Evolutionary conservation across 2,888 invertebrate genomes (phyloP), one percentile per base, ranked within the genome.

Genomic region (Drosophila prostipennis): DNA sequence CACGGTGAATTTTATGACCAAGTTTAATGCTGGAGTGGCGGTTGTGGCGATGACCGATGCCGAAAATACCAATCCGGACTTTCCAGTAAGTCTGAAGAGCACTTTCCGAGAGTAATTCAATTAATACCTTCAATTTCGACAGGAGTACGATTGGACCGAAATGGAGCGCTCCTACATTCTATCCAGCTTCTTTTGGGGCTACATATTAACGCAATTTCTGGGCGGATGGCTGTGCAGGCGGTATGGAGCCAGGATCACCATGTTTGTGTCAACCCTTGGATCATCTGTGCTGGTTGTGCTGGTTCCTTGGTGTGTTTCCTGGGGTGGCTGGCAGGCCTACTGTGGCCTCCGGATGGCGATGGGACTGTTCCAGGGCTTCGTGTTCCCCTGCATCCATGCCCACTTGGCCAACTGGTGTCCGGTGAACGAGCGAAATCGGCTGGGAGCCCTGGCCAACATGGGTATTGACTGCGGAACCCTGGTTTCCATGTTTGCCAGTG

Each of bases 121-220:
- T 2, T 36, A 16, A 45, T 7, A 6, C 1, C 2, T 69, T 29
- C 71, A 1, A 14, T 14, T 13, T 32, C 6, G 0, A 0, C 32
- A 92, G 91, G 90, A 89, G 65, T 91, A 83, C 65, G 78, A 92
- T 89, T 78, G 93, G 94, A 93, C 92, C 59, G 91, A 93, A 74
- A 89, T 91, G 61, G 92, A 94, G 34, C 93, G 93, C 58, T 92
- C 93, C 0, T 91, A 94, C 58, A 93, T 96, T 23, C 91, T 96
- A 4, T 96, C 96, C 1, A 95, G 96, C 0, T 96, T 96, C 91
- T 96, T 96, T 89, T 95, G 96, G 95, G 96, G 96, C 1, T 96
- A 96, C 88, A 93, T 95, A 6, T 70, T 95, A 16, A 93, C 93
- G 71, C 92, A 94, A 79, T 91, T 95, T 19, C 94, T 95, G 0